Conservation (phyloP, 2,888 invertebrate species). For the Drosophila quinaria region DNA sequence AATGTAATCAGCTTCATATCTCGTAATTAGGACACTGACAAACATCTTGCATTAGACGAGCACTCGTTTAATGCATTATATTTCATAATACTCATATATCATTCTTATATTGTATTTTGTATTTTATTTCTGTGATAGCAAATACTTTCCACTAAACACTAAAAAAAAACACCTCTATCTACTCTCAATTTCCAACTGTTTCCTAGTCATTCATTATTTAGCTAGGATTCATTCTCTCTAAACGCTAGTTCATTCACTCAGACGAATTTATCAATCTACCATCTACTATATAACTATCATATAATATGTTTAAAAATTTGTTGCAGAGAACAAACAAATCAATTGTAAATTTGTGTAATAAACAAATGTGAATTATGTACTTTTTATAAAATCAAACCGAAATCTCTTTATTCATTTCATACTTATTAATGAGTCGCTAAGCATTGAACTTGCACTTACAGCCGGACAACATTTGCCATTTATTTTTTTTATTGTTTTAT, state of each 20-base stretch:
- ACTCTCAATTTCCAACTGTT: conserved; percentile 34
- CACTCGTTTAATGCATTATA: conserved; percentile 43
- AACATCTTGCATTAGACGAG: conserved; percentile 35
- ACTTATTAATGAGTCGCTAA: conserved; percentile 40
- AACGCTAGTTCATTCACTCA: conserved; percentile 63
- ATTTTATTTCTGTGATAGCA: conserved; percentile 79
- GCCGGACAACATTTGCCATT: conserved; percentile 21
- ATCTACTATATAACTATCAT: conserved; percentile 57
- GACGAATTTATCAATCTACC: conserved; percentile 69
- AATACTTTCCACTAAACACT: conserved; percentile 67
- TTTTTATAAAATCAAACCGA: conserved; percentile 72
- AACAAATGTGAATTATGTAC: conserved; percentile 77
- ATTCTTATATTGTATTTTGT: conserved; percentile 69
- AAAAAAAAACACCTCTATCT: conserved; percentile 21
- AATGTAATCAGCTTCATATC: conserved; percentile 77
- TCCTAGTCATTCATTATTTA: conserved; percentile 68
- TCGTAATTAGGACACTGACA: conserved; percentile 78
- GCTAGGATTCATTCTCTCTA: conserved; percentile 46
- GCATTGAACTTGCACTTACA: conserved; percentile 71
- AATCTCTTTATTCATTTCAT: background rate
- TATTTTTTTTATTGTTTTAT: conserved; percentile 40
- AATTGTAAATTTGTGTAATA: conserved; percentile 75
- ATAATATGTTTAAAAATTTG: conserved; percentile 49
- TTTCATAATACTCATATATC: conserved; percentile 67
- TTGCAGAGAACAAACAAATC: conserved; percentile 66